A percentile compares a stretch with the other conserved stretches of the same genome.
Conservation (phyloP, 2,113 vertebrate species). For the Cynoglossus semilaevis region DNA sequence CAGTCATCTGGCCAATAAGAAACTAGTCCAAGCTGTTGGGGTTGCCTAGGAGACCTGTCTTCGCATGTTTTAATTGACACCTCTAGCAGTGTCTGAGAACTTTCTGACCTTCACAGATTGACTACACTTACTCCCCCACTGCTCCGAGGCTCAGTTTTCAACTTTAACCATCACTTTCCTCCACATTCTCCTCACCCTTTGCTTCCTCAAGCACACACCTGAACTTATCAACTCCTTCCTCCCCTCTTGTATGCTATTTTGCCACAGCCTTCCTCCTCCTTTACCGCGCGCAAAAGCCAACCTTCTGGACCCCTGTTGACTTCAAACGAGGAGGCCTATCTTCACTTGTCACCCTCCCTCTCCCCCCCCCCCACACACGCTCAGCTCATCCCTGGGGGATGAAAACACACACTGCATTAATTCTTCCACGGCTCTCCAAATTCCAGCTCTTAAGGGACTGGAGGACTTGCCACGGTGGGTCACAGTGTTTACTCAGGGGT, state of each 20-base stretch:
- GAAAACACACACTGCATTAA: conserved; percentile 52
- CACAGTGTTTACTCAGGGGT: conserved; percentile 56
- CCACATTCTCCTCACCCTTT: conserved; percentile 2
- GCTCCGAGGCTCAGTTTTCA: conserved; percentile 29
- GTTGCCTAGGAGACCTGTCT: no score
- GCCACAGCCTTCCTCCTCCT: background rate
- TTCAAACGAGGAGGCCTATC: conserved; percentile 41
- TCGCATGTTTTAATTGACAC: no score
- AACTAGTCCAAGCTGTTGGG: no score
- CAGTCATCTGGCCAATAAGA: no score
- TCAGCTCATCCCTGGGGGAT: conserved; percentile 21
- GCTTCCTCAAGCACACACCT: conserved; percentile 30
- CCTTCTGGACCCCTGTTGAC: conserved; percentile 29
- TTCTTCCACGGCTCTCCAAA: conserved; percentile 56
- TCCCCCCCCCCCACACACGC: conserved; percentile 1
- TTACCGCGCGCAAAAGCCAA: background rate
- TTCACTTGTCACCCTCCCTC: conserved; percentile 5
- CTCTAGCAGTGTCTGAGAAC: no score
- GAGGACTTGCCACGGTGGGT: conserved; percentile 50
- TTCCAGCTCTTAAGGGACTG: conserved; percentile 55
- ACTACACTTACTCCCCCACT: conserved; percentile 23
- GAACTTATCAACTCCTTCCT: conserved; percentile 9
- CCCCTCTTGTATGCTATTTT: background rate
- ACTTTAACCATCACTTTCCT: conserved; percentile 28
- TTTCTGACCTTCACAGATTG: no score